Evolutionary conservation across 2,888 invertebrate species (phyloP).

Genomic region (Chrysina gloriosa): DNA sequence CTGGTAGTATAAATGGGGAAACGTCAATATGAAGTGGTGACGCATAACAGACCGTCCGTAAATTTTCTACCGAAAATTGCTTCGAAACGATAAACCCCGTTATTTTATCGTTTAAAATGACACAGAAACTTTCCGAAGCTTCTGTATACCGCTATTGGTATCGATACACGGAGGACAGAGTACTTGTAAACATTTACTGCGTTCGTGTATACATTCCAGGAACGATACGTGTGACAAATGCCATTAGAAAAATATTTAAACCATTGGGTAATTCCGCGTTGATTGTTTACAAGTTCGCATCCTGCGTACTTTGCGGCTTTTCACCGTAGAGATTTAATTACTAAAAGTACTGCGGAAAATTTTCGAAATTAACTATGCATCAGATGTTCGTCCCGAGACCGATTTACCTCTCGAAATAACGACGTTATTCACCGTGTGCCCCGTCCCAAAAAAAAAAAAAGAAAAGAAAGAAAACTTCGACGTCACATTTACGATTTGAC

Average conservation of each 20-base stretch:
- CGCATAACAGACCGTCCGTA: too few species aligned
- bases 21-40: too few species aligned
- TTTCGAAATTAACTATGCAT: neutral
- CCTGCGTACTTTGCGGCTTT: conserved; percentile 2
- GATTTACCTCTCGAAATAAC: too few species aligned
- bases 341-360: neutral
- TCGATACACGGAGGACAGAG: neutral
- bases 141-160: neutral
- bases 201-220: neutral
- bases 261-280: neutral
- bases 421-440: too few species aligned
- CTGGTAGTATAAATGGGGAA: too few species aligned
- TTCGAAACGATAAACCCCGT: too few species aligned
- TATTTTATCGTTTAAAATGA: too few species aligned
- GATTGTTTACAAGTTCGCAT: neutral
- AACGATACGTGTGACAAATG: neutral
- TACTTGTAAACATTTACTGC: neutral
- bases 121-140: neutral
- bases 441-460: neutral
- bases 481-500: neutral
- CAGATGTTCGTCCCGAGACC: neutral
- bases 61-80: too few species aligned
- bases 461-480: neutral
- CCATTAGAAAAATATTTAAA: conserved; percentile 6
- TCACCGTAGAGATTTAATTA: neutral